A percentile compares a stretch with the other conserved stretches of the same genome.
Conservation (phyloP, 2,797 vertebrate species). For the Enteromius argenteus region DNA sequence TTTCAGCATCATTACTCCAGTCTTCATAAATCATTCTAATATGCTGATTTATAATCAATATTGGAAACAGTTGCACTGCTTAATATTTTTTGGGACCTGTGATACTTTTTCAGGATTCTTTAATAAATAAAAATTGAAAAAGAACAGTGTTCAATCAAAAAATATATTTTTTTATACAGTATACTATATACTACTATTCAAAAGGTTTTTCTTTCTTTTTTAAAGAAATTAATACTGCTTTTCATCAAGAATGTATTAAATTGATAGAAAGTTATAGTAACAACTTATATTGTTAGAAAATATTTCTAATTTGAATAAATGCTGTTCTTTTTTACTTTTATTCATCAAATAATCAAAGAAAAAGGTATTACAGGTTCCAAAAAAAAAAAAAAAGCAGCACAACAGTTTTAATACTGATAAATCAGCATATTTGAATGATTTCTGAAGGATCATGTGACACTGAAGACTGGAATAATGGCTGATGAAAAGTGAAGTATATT, state of each 20-base stretch:
- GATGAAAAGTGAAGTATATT: background rate
- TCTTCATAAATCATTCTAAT: background rate
- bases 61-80: background rate
- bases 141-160: background rate
- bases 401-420: background rate
- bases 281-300: background rate
- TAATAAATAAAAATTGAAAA: background rate
- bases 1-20: background rate
- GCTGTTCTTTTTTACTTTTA: background rate
- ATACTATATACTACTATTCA: no score
- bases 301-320: background rate
- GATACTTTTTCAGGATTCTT: background rate
- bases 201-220: no score
- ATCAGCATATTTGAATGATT: background rate
- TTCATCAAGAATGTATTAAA: background rate
- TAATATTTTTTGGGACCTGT: background rate
- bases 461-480: background rate
- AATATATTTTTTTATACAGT: background rate
- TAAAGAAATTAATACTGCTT: background rate
- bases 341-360: background rate
- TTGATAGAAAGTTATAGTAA: background rate
- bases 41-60: background rate
- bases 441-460: background rate
- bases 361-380: background rate
- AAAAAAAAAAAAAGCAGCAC: background rate